Base-by-base conservation (phyloP, 1,140 invertebrate species). In the Zaprionus africanus region DNA sequence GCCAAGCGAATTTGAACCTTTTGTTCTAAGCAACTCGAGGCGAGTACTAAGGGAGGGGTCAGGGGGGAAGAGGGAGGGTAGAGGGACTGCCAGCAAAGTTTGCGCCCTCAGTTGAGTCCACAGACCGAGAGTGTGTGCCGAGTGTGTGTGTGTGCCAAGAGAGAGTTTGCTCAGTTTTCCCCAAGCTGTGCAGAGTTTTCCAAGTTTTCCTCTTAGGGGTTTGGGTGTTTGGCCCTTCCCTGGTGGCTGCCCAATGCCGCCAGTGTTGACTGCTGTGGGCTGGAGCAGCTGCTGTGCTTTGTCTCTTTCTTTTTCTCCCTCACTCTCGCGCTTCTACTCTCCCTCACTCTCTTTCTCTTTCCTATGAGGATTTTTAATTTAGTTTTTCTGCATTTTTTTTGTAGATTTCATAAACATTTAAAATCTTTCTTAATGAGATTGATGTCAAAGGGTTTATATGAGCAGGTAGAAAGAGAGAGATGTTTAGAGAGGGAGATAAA, bases 21-120 rank as follows among this genome's bases (percentile, higher is more conserved):
- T 85, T 86, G 82, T 85, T 85, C 82, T 86, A 82, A 79, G 79
- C 63, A 79, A 57, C 57, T 70, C n/a, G 17, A 22, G 41, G 38
- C 17, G 5, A 24, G 12, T 15, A 24, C 57, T 13, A 34, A 13
- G 22, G 22, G 28, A 28, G 12, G 46, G 5, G 31, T n/a, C 13
- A 28, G 54, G 43, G 60, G 74, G 66, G 67, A 12, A 56, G 59
- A 60, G 74, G 68, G 60, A 63, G 22, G 60, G 59, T 69, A 36
- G 24, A 22, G 49, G 41, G 41, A 75, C 43, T 68, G 22, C 43
- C 59, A 26, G 60, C 58, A 74, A 75, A 78, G 46, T 75, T 78
- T 78, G 67, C 17, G 41, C 5, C 46, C 74, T n/a, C 38, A 51
- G 24, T 34, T 38, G 15, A 49, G 56, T 17, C 7, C 43, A n/a